These are phyloP conservation scores for Notolepis coatsorum DNA, from an alignment of 2,797 vertebrate species.

Conservation along the genomic window DNA sequence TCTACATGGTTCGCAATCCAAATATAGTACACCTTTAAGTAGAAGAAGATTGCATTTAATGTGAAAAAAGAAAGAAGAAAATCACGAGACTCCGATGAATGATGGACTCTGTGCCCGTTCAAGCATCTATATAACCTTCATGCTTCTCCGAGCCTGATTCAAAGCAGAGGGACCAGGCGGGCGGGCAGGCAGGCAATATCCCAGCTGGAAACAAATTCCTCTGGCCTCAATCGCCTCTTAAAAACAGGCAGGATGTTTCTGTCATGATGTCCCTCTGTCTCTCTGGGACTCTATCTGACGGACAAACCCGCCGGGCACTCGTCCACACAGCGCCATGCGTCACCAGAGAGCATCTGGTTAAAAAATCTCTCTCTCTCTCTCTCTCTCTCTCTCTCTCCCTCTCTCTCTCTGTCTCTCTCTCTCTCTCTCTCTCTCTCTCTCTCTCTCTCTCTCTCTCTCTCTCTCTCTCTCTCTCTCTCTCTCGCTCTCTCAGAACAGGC, in stretches of 20 bases:
- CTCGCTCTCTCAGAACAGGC: slow-evolving; percentile 2
- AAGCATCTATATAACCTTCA: background rate
- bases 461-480: background rate
- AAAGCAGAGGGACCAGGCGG: slow-evolving; percentile 36
- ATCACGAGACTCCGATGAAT: no score
- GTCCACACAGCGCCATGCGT: slow-evolving; percentile 4
- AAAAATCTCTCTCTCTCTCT: slow-evolving; percentile 17
- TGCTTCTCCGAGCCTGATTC: slow-evolving; percentile 3
- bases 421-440: background rate
- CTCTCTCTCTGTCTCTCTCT: background rate
- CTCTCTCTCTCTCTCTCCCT: slow-evolving; percentile 5
- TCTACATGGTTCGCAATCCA: no score
- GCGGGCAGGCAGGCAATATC: slow-evolving; percentile 42
- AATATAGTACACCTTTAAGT: no score
- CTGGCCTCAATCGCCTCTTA: slow-evolving; percentile 7
- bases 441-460: background rate
- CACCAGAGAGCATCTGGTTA: slow-evolving; percentile 7
- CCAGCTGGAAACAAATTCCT: slow-evolving; percentile 48
- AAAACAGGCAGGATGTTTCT: slow-evolving; percentile 31
- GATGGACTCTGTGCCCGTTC: no score
- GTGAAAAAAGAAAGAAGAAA: no score
- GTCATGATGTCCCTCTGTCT: slow-evolving; percentile 30
- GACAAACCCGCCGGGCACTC: slow-evolving; percentile 10
- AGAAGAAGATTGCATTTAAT: no score
- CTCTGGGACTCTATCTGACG: background rate